phyloP scores from a whole-genome alignment of 2,888 invertebrate species.

The Agonopterix alstromeriana region DNA sequence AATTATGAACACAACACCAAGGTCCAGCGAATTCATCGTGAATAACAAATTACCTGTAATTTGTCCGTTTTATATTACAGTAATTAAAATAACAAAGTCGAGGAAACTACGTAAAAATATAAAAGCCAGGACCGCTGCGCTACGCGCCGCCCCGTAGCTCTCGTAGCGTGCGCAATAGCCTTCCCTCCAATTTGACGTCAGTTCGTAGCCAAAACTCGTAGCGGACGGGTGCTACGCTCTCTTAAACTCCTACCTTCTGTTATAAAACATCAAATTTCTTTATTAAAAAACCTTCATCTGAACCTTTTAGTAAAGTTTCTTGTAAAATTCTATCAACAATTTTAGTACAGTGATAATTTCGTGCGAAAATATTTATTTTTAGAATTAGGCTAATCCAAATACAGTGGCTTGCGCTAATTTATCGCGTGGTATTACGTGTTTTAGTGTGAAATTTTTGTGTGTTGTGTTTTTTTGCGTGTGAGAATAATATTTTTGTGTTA shows the following conservation, averaged over 20 bases:
- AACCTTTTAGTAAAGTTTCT: background rate
- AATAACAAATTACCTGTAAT: too few species aligned
- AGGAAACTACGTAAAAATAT: background rate
- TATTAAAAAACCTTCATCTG: constrained; percentile 2
- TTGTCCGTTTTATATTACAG: too few species aligned
- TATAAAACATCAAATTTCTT: constrained; percentile 1
- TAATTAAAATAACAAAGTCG: background rate
- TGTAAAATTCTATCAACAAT: background rate
- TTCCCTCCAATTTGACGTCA: constrained; percentile 14
- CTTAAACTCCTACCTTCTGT: background rate
- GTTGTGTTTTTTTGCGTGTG: background rate
- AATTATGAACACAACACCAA: too few species aligned
- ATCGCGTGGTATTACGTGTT: constrained; percentile 23
- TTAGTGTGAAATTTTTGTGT: constrained; percentile 17
- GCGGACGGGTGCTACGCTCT: constrained; percentile 1
- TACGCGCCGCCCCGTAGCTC: background rate
- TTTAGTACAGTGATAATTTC: background rate
- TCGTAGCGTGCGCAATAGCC: constrained; percentile 11
- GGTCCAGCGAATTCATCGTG: too few species aligned
- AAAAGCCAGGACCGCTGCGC: background rate
- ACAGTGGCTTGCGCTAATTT: constrained; percentile 8
- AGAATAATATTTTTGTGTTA: background rate
- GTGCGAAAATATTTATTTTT: background rate
- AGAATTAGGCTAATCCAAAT: background rate
- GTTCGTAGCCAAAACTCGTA: constrained; percentile 9